These are phyloP conservation scores for Lordiphosa fenestrarum DNA, from an alignment of 2,888 invertebrate species.

Conservation along the genomic window DNA sequence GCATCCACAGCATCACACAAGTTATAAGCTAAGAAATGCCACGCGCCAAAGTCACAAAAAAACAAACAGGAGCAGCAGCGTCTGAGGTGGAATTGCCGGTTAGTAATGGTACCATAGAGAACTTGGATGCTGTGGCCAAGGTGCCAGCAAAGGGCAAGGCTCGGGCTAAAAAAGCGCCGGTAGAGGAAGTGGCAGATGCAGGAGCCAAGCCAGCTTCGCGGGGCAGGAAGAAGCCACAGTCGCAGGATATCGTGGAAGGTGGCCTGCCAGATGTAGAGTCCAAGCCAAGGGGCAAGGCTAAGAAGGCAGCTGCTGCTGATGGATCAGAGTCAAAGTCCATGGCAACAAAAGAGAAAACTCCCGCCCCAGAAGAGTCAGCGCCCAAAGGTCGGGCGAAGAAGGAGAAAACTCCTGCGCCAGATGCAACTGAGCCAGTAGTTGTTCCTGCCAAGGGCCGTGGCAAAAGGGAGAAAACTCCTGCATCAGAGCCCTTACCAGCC, in stretches of 20 bases:
- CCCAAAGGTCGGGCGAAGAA: constrained; percentile 23
- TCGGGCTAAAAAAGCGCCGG: constrained; percentile 45
- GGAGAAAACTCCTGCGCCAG: constrained; percentile 23
- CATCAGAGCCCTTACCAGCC: constrained; percentile 4
- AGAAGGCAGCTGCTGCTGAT: constrained; percentile 23
- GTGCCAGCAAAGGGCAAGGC: constrained; percentile 44
- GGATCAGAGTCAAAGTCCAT: constrained; percentile 7
- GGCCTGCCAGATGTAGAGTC: constrained; percentile 11
- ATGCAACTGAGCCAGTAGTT: constrained; percentile 4
- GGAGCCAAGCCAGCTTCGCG: constrained; percentile 21
- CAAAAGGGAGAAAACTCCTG: too few species aligned
- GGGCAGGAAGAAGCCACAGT: constrained; percentile 30
- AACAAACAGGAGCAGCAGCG: constrained; percentile 29
- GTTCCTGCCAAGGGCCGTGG: constrained; percentile 1
- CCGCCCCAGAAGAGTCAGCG: background rate
- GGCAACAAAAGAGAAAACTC: constrained; percentile 7
- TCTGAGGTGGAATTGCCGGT: constrained; percentile 7
- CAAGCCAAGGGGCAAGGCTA: constrained; percentile 40
- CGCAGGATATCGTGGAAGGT: constrained; percentile 18
- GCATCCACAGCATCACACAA: background rate
- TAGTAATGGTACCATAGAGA: constrained; percentile 27
- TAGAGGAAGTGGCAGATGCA: background rate
- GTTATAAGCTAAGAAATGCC: constrained; percentile 52
- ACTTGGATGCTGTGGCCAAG: constrained; percentile 15
- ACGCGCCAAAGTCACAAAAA: constrained; percentile 50